Percentiles rank a stretch among this genome's conserved stretches.
These are phyloP conservation scores for Coenonympha glycerion DNA, from an alignment of 2,888 invertebrate genomes.

Conservation along the genomic window DNA sequence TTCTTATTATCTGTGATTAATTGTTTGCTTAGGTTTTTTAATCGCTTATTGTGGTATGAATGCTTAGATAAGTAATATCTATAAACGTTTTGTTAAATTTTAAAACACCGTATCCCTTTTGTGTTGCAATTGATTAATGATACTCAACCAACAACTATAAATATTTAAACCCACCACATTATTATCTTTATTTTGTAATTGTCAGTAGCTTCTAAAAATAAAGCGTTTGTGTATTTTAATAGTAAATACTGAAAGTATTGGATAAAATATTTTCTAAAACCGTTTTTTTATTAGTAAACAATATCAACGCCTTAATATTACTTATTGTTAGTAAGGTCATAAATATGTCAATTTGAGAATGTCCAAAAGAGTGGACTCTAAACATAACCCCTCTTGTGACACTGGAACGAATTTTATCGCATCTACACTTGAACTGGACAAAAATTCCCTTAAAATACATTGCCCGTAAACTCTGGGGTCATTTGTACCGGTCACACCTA, in stretches of 20 bases:
- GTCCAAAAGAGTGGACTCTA: conserved; percentile 29
- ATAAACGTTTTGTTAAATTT: conserved; percentile 21
- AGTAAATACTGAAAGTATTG: background rate
- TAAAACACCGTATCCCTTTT: conserved; percentile 22
- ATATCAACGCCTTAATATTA: background rate
- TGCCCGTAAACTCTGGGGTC: conserved; percentile 66
- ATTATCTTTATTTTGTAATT: background rate
- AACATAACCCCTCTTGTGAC: conserved; percentile 61
- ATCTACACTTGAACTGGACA: conserved; percentile 61
- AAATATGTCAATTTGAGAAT: conserved; percentile 22
- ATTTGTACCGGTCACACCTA: conserved; percentile 61
- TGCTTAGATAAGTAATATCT: conserved; percentile 45
- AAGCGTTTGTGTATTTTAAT: no score
- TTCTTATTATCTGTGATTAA: conserved; percentile 48
- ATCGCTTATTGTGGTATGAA: conserved; percentile 59
- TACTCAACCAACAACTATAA: background rate
- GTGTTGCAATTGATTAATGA: conserved; percentile 27
- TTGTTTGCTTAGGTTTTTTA: conserved; percentile 43
- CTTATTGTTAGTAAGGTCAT: conserved; percentile 22
- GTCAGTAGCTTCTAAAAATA: no score
- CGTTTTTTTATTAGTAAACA: background rate
- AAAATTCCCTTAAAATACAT: conserved; percentile 67
- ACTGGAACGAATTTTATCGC: conserved; percentile 64
- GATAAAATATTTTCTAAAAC: background rate
- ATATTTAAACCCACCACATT: background rate